These are phyloP conservation scores for Sander vitreus DNA, from an alignment of 2,113 vertebrate species.

Conservation along the genomic window DNA sequence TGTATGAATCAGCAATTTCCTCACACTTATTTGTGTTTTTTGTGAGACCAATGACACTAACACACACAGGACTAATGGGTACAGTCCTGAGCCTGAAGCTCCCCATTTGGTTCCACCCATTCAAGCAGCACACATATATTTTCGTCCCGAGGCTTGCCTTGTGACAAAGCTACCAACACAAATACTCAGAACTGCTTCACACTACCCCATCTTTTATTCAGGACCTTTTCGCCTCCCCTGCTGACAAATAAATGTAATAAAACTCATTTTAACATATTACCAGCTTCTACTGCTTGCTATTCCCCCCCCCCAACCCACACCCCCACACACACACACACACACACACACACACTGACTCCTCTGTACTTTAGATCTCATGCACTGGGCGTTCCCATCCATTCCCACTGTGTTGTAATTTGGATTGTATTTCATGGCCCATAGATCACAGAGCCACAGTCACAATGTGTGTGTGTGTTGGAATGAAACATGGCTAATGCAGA, in stretches of 20 bases:
- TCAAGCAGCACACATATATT: slow-evolving; percentile 39
- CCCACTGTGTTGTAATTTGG: slow-evolving; percentile 73
- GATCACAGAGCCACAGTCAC: slow-evolving; percentile 56
- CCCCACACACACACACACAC: too few relatives aligned
- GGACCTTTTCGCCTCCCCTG: slow-evolving; percentile 50
- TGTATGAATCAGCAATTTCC: slow-evolving; percentile 14
- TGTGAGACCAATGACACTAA: background rate
- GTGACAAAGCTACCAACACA: slow-evolving; percentile 40
- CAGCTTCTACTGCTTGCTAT: slow-evolving; percentile 37
- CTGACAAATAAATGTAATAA: slow-evolving; percentile 76
- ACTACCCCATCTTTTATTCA: slow-evolving; percentile 77
- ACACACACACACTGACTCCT: slow-evolving; percentile 1
- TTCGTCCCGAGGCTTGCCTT: slow-evolving; percentile 28
- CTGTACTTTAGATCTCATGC: slow-evolving; percentile 49
- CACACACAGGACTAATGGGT: slow-evolving; percentile 47
- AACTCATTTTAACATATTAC: slow-evolving; percentile 79
- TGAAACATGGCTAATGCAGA: slow-evolving; percentile 56
- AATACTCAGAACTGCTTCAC: slow-evolving; percentile 61
- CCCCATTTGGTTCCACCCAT: slow-evolving; percentile 50
- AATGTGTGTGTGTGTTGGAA: slow-evolving; percentile 34
- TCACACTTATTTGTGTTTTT: slow-evolving; percentile 12
- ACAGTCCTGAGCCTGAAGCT: slow-evolving; percentile 32
- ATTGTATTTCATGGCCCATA: slow-evolving; percentile 62
- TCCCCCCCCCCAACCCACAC: background rate
- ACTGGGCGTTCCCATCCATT: slow-evolving; percentile 57